phyloP scores from a whole-genome alignment of 23 tunicate genomes.

The Ascidia mentula region DNA sequence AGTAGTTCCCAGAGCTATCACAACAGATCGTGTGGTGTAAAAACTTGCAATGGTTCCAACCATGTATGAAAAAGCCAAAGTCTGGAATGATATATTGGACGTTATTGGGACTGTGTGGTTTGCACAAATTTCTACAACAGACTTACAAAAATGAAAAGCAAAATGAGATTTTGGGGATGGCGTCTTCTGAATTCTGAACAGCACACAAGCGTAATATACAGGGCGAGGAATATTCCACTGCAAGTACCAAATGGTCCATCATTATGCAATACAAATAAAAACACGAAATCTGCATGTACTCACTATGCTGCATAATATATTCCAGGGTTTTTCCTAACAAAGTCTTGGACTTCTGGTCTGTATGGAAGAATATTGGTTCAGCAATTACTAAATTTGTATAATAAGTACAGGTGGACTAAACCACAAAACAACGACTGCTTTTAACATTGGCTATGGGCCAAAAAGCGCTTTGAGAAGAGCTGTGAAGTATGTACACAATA shows the following conservation, averaged over 20 bases:
- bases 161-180: slow-evolving; percentile 58
- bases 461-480: no score
- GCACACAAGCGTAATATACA: slow-evolving; percentile 78
- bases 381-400: not conserved
- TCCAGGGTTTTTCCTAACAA: slow-evolving; percentile 47
- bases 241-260: not conserved
- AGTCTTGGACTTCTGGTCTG: slow-evolving; percentile 50
- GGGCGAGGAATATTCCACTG: slow-evolving; percentile 63
- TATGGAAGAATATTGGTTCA: not conserved
- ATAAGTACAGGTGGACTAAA: not conserved
- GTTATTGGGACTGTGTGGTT: not conserved
- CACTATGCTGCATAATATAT: slow-evolving; percentile 81
- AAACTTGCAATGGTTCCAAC: slow-evolving; percentile 87
- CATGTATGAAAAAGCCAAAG: slow-evolving; percentile 86
- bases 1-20: slow-evolving; percentile 83
- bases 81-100: slow-evolving; percentile 30
- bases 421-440: no score
- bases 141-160: slow-evolving; percentile 83
- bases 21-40: slow-evolving; percentile 58
- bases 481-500: no score
- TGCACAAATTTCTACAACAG: not conserved
- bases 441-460: no score
- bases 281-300: not conserved
- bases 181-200: slow-evolving; percentile 61
- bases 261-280: not conserved